Evolutionary conservation across 2,113 vertebrate genomes (phyloP), one percentile per base, ranked within the genome.

Genomic region (Copsychus sechellarum): DNA sequence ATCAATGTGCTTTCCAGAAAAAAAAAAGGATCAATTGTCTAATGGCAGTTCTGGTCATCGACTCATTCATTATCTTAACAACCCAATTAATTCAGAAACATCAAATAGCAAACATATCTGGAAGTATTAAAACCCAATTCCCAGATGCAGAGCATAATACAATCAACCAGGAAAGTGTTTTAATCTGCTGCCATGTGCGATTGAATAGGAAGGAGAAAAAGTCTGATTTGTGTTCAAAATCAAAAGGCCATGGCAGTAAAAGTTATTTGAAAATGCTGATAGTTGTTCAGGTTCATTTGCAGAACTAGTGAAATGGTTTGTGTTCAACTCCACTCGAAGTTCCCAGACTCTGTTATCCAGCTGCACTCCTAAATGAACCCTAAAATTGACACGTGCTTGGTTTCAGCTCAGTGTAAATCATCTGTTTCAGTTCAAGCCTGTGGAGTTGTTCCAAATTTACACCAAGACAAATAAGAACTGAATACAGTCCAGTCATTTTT

Each of bases 131-230:
- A 89, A n/a, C 28, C 9, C 38, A 33, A 34, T 38, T 86, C 90
- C 93, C 90, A 85, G 61, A 72, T 85, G 86, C 86, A 93, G 77
- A 88, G 48, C n/a, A 6, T 81, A 95, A 86, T 77, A 48, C 86
- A 95, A 28, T 95, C 74, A 81, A 74, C 58, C 23, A 33, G 72
- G 76, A 74, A 96, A 92, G 56, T 53, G 90, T 86, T 96, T 96
- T 97, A 96, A 95, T 94, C 90, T 95, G 47, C 76, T 90, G 60
- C 76, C 65, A 45, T 21, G 53, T 78, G 90, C 47, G 84, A 77
- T 67, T 24, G 1, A 74, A 45, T 22, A 70, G 2, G 24, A 83
- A 73, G 56, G 56, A 38, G 38, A 28, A 91, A 90, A 90, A 51
- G 47, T 24, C 79, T 90, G 74, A 62, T 83, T 88, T 85, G 42